Percentiles rank a stretch among this genome's conserved stretches.
These are phyloP conservation scores for Valencia hispanica DNA, from an alignment of 2,797 vertebrate genomes.

Conservation along the genomic window DNA sequence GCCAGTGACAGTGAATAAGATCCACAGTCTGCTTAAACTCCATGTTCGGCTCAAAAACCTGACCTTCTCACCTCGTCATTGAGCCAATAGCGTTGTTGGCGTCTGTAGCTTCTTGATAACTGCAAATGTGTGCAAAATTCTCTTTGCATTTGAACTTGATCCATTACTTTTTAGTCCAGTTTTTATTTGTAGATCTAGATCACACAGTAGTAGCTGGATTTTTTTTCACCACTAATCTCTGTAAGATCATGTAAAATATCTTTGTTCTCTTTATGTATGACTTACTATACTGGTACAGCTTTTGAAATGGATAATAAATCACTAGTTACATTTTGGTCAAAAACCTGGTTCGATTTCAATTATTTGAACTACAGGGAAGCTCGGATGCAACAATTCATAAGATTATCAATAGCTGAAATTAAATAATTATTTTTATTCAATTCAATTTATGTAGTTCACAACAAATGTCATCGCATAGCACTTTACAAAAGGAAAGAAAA, in stretches of 20 bases:
- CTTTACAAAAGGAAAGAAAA: background rate
- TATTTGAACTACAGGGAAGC: background rate
- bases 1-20: constrained; percentile 88
- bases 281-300: constrained; percentile 26
- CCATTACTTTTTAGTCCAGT: constrained; percentile 20
- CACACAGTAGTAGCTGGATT: constrained; percentile 9
- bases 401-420: background rate
- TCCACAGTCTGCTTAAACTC: background rate
- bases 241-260: constrained; percentile 41
- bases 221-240: constrained; percentile 34
- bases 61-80: constrained; percentile 1
- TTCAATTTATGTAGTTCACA: background rate
- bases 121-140: constrained; percentile 15
- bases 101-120: constrained; percentile 19
- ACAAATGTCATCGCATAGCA: background rate
- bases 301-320: constrained; percentile 66
- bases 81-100: constrained; percentile 17
- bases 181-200: constrained; percentile 60
- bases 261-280: constrained; percentile 31
- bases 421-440: background rate
- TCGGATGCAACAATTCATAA: background rate
- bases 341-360: background rate
- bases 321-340: constrained; percentile 44
- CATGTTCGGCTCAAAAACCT: constrained; percentile 21
- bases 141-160: constrained; percentile 17